Evolutionary conservation across 2,888 invertebrate genomes (phyloP).

Genomic region (Pammene aurita): DNA sequence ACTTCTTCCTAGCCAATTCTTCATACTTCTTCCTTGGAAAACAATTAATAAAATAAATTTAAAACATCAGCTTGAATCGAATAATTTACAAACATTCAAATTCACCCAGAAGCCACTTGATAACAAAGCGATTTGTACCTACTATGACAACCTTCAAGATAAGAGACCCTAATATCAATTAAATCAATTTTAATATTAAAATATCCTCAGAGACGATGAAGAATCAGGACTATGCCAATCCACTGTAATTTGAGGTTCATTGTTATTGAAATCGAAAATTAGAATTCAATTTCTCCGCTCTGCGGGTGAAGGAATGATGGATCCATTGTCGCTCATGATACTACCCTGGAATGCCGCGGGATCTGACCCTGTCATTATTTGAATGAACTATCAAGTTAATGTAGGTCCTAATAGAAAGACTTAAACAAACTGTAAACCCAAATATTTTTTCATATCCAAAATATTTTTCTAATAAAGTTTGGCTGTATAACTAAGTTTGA

Average conservation of each 20-base stretch:
- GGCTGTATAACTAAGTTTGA: too few species aligned
- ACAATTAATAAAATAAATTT: too few species aligned
- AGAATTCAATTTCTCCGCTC: conserved; percentile 70
- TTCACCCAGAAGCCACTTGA: neutral
- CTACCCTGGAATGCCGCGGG: conserved; percentile 28
- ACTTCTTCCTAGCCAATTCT: too few species aligned
- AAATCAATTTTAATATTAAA: conserved; percentile 40
- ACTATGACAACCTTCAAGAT: conserved; percentile 32
- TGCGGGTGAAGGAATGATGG: conserved; percentile 59
- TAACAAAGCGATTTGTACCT: conserved; percentile 14
- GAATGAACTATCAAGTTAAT: neutral
- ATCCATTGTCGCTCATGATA: conserved; percentile 57
- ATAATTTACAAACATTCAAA: conserved; percentile 10
- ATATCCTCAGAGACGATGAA: conserved; percentile 33
- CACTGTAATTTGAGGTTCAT: conserved; percentile 54
- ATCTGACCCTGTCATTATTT: conserved; percentile 3
- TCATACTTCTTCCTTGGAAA: too few species aligned
- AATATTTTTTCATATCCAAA: too few species aligned
- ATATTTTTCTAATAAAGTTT: too few species aligned
- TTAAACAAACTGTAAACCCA: neutral
- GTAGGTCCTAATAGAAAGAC: neutral
- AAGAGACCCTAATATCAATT: conserved; percentile 37
- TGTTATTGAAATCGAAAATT: conserved; percentile 74
- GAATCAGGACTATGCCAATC: conserved; percentile 41
- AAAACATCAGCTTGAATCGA: neutral